Evolutionary conservation across 2,797 vertebrate genomes (phyloP), one percentile per base, ranked within the genome.

Genomic region (Parotocinclus haroldoi): DNA sequence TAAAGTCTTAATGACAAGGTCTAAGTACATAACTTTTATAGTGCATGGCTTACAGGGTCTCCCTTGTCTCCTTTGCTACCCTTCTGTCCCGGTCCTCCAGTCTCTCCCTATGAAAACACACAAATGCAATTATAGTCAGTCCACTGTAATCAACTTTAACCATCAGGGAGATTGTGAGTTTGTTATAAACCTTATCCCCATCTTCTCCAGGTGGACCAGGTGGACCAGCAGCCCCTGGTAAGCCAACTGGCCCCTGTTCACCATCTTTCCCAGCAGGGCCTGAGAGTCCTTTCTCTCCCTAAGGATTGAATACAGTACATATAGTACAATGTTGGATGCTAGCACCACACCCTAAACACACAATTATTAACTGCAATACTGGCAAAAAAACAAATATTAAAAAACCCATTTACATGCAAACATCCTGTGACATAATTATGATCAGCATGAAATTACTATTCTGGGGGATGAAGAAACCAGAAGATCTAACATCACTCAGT

Each of bases 61-160:
- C 95, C 95, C 81, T 95, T 95, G 79, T 93, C 92, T 0, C 96
- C 96, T 89, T 93, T 97, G 85, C 90, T 92, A 70, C 96, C 94
- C 71, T 98, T 98, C 81, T 96, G 95, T 0, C 95, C 95, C 0
- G 91, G 88, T 49, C 85, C 84, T 38, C 96, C 96, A 48, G 85
- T 84, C 50, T 98, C 95, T 3, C 96, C 96, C 96, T 98, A 51
- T 36, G 16, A 62, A 76, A 69, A 64, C 9, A 66, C 0, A 72
- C 14, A 55, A 50, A 16, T 38, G 4, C 7, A 9, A 6, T 16
- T 17, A 16, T 16, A 14, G 9, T 18, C 7, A 51, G n/a, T 49
- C 19, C 13, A 40, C 36, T 51, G 17, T 66, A 50, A 46, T 46
- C 45, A 11, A 27, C 27, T 27, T 27, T 5, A 27, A 2, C 27